phyloP scores from a whole-genome alignment of 2,888 invertebrate species.

The Conchocele bisecta region DNA sequence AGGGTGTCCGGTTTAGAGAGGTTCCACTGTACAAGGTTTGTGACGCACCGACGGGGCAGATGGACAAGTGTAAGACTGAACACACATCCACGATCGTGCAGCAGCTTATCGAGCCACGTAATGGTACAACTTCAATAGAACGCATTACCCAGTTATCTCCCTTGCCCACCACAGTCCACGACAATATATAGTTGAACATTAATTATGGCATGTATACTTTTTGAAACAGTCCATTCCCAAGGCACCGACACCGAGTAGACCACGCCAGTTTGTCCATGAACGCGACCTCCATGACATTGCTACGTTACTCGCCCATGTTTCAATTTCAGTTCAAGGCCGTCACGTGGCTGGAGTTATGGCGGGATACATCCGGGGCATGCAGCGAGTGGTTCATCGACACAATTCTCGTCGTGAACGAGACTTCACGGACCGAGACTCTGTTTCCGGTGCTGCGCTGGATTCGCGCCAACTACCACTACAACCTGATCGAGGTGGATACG shows the following conservation, averaged over 20 bases:
- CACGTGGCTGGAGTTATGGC: constrained; percentile 23
- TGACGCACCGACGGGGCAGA: too few species aligned
- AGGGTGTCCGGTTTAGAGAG: too few species aligned
- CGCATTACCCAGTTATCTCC: too few species aligned
- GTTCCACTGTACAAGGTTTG: too few species aligned
- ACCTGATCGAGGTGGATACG: constrained; percentile 21
- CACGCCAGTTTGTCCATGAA: too few species aligned
- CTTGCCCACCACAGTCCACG: not conserved
- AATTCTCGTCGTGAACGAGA: constrained; percentile 7
- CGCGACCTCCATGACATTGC: too few species aligned
- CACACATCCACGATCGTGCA: too few species aligned
- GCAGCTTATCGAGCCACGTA: too few species aligned
- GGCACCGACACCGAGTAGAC: too few species aligned
- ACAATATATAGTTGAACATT: not conserved
- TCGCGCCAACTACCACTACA: constrained; percentile 17
- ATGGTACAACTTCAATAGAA: too few species aligned
- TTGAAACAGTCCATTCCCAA: not conserved
- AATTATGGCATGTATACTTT: not conserved
- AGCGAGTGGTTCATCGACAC: constrained; percentile 26
- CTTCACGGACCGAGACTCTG: constrained; percentile 7
- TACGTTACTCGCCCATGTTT: too few species aligned
- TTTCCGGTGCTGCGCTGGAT: constrained; percentile 41
- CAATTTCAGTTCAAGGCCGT: constrained; percentile 7
- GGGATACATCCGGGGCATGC: constrained; percentile 1
- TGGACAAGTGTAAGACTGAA: too few species aligned